Base-by-base conservation (phyloP, 2,113 vertebrate genomes). In the Nansenia antarctica region DNA sequence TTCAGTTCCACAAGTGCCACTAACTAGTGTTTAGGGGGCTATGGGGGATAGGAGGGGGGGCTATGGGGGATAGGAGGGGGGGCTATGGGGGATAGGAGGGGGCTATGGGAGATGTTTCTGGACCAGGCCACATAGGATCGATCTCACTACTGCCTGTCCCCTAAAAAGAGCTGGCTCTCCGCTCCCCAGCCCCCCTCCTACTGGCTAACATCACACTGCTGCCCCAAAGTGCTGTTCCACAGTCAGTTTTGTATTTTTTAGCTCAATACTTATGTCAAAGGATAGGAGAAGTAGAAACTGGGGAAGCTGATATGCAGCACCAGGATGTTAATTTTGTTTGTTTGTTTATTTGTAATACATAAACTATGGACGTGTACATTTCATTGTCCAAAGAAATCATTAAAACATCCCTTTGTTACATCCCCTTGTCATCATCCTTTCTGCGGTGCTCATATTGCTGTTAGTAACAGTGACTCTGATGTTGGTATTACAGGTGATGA, bases 391-490 rank as follows among this genome's bases (percentile, higher is more conserved):
- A 85, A 88, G 74, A 88, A 85, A 80, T 85, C 89, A 92, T 91
- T 92, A 91, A 91, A 91, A 89, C 85, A 89, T 88, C 89, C 85
- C 81, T 91, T 88, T 90, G 83, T 77, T 88, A 31, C 88, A 89
- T 90, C 77, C 85, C 84, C 81, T 86, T 80, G 81, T 88, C 86
- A 88, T 88, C 82, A 80, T 92, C 92, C 91, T 92, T n/a, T 94
- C 65, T 78, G 82, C 26, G 0, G 61, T 65, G 72, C 63, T 69
- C 80, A 84, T n/a, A n/a, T 85, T 70, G 73, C 79, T 82, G 8
- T 27, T 15, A 12, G 81, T 89, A 83, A 88, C 85, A 87, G 83
- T 84, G 80, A 78, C 86, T 80, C 22, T 22, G 42, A 2, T 72
- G 80, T 86, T 87, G 74, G 87, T 88, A 87, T 89, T 85, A 82